Conservation (phyloP, 2,888 invertebrate species). For the Tetheella fluctuosa region DNA sequence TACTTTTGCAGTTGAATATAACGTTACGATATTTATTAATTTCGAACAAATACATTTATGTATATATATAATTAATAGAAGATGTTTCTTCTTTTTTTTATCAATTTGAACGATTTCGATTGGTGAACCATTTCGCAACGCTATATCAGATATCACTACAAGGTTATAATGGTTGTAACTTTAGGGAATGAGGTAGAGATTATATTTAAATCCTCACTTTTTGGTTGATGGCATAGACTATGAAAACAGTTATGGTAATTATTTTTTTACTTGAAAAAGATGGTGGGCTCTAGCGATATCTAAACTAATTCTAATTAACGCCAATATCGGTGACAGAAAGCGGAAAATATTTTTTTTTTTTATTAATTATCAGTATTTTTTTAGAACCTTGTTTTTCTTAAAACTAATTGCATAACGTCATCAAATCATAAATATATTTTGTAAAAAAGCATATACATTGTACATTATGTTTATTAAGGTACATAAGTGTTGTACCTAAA, state of each 20-base stretch:
- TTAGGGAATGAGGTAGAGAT: conserved; percentile 59
- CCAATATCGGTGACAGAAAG: conserved; percentile 49
- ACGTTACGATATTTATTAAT: not conserved
- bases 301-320: conserved; percentile 67
- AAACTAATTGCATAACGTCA: conserved; percentile 56
- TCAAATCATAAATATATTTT: conserved; percentile 64
- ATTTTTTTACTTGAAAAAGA: conserved; percentile 42
- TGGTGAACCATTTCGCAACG: conserved; percentile 20
- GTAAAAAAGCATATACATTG: conserved; percentile 75
- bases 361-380: conserved; percentile 31
- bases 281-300: conserved; percentile 78
- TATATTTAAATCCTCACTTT: conserved; percentile 37
- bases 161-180: conserved; percentile 49
- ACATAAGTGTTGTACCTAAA: conserved; percentile 67
- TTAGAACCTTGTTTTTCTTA: conserved; percentile 61
- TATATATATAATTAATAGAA: not conserved
- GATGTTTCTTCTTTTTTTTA: not conserved
- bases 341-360: conserved; percentile 25
- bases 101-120: not conserved
- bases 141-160: conserved; percentile 38
- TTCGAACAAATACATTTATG: not conserved
- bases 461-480: conserved; percentile 59
- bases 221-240: conserved; percentile 33
- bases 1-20: conserved; percentile 14
- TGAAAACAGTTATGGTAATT: conserved; percentile 16